Conservation (phyloP, 2,797 vertebrate species). For the Alosa sapidissima region DNA sequence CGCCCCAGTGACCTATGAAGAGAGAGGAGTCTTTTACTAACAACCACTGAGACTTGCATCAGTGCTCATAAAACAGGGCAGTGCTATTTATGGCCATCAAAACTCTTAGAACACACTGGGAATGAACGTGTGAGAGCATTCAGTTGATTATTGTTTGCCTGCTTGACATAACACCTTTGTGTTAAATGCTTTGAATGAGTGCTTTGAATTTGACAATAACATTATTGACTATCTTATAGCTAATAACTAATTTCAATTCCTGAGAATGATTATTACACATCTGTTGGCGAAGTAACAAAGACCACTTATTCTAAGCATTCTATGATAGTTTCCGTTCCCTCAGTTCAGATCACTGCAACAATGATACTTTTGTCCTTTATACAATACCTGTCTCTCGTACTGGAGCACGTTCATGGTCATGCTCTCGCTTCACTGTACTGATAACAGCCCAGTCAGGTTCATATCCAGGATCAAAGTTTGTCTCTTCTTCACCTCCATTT, state of each 20-base stretch:
- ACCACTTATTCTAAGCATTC: not conserved
- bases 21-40: not conserved
- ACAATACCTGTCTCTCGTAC: conserved; percentile 64
- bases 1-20: conserved; percentile 67
- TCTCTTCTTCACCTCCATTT: conserved; percentile 80
- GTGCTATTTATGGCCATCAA: not conserved
- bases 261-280: not conserved
- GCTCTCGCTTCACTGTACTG: conserved; percentile 80
- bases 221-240: not conserved
- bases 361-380: not conserved
- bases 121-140: not conserved
- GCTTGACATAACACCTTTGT: not conserved
- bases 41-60: not conserved
- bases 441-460: conserved; percentile 94
- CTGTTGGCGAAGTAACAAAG: not conserved
- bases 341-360: not conserved
- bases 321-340: not conserved
- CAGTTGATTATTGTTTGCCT: not conserved
- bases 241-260: not conserved
- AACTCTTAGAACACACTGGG: not conserved
- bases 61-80: not conserved
- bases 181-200: not conserved
- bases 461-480: conserved; percentile 87
- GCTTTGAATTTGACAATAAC: not conserved
- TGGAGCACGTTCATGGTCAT: conserved; percentile 55